Percentiles rank a stretch among this genome's conserved stretches.
Conservation (phyloP, 2,888 invertebrate genomes). For the Gortyna flavago region DNA sequence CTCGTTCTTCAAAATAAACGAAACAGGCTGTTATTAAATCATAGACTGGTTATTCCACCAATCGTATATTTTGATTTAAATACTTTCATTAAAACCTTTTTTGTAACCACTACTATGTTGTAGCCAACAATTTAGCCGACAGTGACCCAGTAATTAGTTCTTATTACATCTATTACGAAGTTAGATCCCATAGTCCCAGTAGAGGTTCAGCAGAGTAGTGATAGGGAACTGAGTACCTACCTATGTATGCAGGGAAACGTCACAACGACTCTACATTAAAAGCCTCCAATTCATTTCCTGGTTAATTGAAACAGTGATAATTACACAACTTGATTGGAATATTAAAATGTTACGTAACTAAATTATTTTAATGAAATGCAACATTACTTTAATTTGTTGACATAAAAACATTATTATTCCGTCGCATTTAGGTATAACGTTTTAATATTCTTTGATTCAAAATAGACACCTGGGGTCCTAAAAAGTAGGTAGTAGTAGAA, state of each 20-base stretch:
- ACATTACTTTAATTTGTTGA: slow-evolving; percentile 2
- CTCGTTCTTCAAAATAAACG: slow-evolving; percentile 4
- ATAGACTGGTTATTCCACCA: background rate
- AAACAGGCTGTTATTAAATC: background rate
- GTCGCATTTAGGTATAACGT: background rate
- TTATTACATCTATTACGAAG: slow-evolving; percentile 60
- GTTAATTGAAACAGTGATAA: slow-evolving; percentile 48
- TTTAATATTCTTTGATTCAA: background rate
- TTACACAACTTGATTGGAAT: slow-evolving; percentile 51
- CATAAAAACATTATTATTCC: background rate
- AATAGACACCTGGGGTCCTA: background rate
- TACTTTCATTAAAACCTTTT: background rate
- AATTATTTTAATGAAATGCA: slow-evolving; percentile 33
- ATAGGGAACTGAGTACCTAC: background rate
- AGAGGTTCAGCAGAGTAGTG: slow-evolving; percentile 9
- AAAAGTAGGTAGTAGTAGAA: too few relatives aligned
- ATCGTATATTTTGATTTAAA: background rate
- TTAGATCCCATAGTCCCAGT: slow-evolving; percentile 33
- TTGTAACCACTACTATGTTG: slow-evolving; percentile 32
- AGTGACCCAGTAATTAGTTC: slow-evolving; percentile 60
- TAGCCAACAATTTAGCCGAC: slow-evolving; percentile 31
- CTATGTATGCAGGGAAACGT: background rate
- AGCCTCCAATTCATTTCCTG: slow-evolving; percentile 32
- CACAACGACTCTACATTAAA: background rate
- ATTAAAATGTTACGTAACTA: slow-evolving; percentile 36